Conservation (phyloP, 2,888 invertebrate genomes). For the Pachliopta kotzebuea region DNA sequence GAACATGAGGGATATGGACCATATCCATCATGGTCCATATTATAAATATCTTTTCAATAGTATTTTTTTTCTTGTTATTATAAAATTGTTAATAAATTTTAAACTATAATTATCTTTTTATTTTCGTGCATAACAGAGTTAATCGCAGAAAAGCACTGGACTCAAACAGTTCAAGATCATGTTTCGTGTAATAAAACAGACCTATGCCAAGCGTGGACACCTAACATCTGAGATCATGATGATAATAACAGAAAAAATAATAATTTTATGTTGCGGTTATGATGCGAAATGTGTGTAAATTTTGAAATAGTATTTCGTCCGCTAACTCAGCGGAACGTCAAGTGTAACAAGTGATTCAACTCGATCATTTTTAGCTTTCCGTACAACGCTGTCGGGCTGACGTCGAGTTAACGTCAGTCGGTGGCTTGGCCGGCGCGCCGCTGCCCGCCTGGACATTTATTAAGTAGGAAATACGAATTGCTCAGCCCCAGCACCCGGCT, state of each 20-base stretch:
- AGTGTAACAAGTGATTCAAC: constrained; percentile 41
- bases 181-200: too few relatives aligned
- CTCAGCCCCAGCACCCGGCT: constrained; percentile 38
- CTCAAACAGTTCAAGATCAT: too few relatives aligned
- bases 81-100: too few relatives aligned
- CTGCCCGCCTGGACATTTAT: constrained; percentile 57
- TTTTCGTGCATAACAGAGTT: too few relatives aligned
- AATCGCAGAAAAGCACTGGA: too few relatives aligned
- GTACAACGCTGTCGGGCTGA: constrained; percentile 47
- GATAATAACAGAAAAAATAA: neutral
- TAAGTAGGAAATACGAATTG: constrained; percentile 59
- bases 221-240: too few relatives aligned
- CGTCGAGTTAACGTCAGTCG: constrained; percentile 66
- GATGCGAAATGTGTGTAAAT: constrained; percentile 10
- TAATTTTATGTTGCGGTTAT: neutral
- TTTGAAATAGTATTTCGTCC: constrained; percentile 35
- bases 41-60: too few relatives aligned
- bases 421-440: constrained; percentile 39
- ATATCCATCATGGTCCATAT: too few relatives aligned
- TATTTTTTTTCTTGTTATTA: too few relatives aligned
- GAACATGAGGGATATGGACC: too few relatives aligned
- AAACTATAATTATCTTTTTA: too few relatives aligned
- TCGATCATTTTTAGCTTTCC: constrained; percentile 58
- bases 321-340: constrained; percentile 39
- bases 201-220: too few relatives aligned